Evolutionary conservation across 1,140 invertebrate genomes (phyloP).

Genomic region (Zaprionus kolodkinae): DNA sequence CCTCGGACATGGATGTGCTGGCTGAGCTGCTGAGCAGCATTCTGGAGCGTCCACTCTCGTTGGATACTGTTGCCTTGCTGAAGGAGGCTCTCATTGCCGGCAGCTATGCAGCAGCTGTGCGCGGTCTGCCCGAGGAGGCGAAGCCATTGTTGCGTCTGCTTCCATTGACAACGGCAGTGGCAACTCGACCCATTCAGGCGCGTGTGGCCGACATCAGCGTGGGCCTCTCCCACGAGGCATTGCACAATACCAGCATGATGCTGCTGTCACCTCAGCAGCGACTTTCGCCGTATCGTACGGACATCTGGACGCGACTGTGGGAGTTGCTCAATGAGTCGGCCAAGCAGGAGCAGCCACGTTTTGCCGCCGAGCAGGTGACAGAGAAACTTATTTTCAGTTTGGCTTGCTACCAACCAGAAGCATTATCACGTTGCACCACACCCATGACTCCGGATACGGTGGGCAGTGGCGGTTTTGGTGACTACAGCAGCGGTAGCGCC

Average conservation of each 20-base stretch:
- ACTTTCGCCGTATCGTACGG: constrained; percentile 90
- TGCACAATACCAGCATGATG: constrained; percentile 93
- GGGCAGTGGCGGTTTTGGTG: constrained; percentile 83
- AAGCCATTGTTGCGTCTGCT: constrained; percentile 88
- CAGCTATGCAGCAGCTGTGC: constrained; percentile 89
- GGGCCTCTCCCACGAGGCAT: constrained; percentile 86
- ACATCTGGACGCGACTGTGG: constrained; percentile 93
- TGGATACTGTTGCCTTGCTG: constrained; percentile 85
- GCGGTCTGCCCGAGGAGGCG: constrained; percentile 89
- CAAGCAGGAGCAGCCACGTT: constrained; percentile 87
- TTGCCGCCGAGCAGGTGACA: constrained; percentile 88
- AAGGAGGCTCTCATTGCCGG: constrained; percentile 91
- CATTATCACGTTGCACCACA: constrained; percentile 91
- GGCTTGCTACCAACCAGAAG: constrained; percentile 93
- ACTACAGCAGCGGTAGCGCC: constrained; percentile 76
- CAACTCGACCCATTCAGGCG: constrained; percentile 76
- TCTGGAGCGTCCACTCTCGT: constrained; percentile 73
- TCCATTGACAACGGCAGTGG: constrained; percentile 88
- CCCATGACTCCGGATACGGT: constrained; percentile 90
- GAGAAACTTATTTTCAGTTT: constrained; percentile 91
- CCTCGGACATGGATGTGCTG: constrained; percentile 89
- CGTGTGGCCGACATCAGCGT: constrained; percentile 75
- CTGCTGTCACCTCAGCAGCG: constrained; percentile 92
- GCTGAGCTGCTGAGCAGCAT: constrained; percentile 85
- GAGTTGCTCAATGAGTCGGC: constrained; percentile 86